phyloP scores from a whole-genome alignment of 1,140 invertebrate species.

The Bombyx mandarina region DNA sequence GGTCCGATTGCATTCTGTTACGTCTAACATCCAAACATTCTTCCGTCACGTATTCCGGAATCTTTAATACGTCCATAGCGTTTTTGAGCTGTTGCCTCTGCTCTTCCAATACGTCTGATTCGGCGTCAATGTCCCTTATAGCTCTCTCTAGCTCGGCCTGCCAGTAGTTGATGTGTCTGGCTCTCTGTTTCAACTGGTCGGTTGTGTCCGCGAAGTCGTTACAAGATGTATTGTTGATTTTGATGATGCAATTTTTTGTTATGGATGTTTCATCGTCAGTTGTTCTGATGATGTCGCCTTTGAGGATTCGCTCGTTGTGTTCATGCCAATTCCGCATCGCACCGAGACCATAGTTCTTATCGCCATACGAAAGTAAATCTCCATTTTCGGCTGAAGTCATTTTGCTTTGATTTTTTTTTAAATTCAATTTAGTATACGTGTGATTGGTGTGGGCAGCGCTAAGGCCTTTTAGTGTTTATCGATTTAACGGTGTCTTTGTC shows the following conservation, averaged over 20 bases:
- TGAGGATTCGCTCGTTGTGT: slow-evolving; percentile 45
- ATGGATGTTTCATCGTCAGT: slow-evolving; percentile 50
- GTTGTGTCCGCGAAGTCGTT: slow-evolving; percentile 71
- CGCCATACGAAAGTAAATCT: slow-evolving; percentile 45
- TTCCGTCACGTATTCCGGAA: slow-evolving; percentile 74
- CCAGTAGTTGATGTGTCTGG: slow-evolving; percentile 76
- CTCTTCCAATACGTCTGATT: slow-evolving; percentile 74
- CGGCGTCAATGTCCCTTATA: slow-evolving; percentile 74
- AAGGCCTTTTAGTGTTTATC: too few species aligned
- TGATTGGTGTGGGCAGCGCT: too few species aligned
- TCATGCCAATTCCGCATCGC: slow-evolving; percentile 46
- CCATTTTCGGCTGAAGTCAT: slow-evolving; percentile 31
- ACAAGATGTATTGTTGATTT: slow-evolving; percentile 56
- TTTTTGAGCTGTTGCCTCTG: slow-evolving; percentile 75
- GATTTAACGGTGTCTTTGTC: neutral
- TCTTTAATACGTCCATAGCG: slow-evolving; percentile 73
- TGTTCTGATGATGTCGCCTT: slow-evolving; percentile 53
- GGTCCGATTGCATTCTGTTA: slow-evolving; percentile 81
- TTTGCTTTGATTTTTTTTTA: slow-evolving; percentile 4
- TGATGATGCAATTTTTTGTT: slow-evolving; percentile 58
- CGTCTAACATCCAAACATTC: slow-evolving; percentile 82
- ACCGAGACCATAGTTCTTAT: slow-evolving; percentile 41
- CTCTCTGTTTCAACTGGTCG: slow-evolving; percentile 72
- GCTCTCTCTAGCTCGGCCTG: slow-evolving; percentile 77
- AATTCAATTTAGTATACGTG: neutral